phyloP scores from a whole-genome alignment of 2,888 invertebrate genomes.

The Tigriopus californicus region DNA sequence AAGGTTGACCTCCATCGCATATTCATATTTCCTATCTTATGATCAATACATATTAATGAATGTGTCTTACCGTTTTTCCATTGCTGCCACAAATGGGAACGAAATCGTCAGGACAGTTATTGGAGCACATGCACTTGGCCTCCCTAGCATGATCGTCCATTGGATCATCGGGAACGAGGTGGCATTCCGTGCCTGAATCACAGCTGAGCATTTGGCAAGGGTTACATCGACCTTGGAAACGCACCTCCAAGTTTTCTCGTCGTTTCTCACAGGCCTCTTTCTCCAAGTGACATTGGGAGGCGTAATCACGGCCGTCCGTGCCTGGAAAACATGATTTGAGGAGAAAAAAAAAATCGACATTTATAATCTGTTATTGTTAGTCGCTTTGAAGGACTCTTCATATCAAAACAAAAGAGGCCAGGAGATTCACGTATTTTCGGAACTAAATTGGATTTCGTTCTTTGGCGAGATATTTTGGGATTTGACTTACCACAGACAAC shows the following conservation, averaged over 20 bases:
- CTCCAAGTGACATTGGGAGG: constrained; percentile 8
- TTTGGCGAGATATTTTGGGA: neutral
- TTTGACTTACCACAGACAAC: constrained; percentile 7
- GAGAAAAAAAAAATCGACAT: too few species aligned
- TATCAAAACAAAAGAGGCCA: too few species aligned
- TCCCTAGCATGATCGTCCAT: neutral
- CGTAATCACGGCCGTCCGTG: constrained; percentile 51
- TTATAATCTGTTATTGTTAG: too few species aligned
- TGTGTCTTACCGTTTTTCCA: constrained; percentile 2
- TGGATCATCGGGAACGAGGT: neutral
- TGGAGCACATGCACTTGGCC: neutral
- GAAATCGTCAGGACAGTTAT: neutral
- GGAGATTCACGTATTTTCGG: too few species aligned
- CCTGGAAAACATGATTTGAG: constrained; percentile 47
- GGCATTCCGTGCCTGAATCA: neutral
- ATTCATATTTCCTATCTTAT: too few species aligned
- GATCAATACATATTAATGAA: too few species aligned
- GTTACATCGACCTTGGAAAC: neutral
- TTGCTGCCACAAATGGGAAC: constrained; percentile 6
- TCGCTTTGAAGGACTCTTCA: too few species aligned
- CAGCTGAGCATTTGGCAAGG: constrained; percentile 6
- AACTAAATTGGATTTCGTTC: too few species aligned
- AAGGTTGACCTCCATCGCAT: too few species aligned
- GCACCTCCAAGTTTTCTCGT: neutral
- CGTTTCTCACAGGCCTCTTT: constrained; percentile 1